These are phyloP conservation scores for Episyrphus balteatus DNA, from an alignment of 1,140 invertebrate genomes.

Conservation along the genomic window DNA sequence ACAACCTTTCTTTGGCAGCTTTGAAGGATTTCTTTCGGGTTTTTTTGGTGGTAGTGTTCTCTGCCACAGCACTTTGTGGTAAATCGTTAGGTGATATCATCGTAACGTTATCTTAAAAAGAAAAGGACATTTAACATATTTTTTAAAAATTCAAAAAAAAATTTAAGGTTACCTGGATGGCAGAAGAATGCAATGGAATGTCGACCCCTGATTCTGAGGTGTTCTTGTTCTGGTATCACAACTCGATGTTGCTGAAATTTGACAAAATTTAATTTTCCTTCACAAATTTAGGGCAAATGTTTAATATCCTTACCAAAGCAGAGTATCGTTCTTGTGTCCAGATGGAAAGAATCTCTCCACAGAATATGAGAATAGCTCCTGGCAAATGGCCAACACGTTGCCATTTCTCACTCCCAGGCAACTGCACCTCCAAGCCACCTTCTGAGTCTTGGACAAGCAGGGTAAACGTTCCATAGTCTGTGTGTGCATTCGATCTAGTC, in stretches of 20 bases:
- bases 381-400: slow-evolving; percentile 63
- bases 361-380: slow-evolving; percentile 65
- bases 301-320: slow-evolving; percentile 49
- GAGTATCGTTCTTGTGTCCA: slow-evolving; percentile 63
- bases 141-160: background rate
- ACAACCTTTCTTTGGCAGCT: slow-evolving; percentile 33
- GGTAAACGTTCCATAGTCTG: slow-evolving; percentile 64
- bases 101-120: slow-evolving; percentile 37
- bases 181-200: slow-evolving; percentile 68
- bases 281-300: background rate
- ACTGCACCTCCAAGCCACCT: slow-evolving; percentile 47
- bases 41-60: slow-evolving; percentile 37
- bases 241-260: slow-evolving; percentile 54
- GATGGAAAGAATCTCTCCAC: slow-evolving; percentile 61
- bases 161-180: slow-evolving; percentile 49
- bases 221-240: slow-evolving; percentile 51
- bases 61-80: slow-evolving; percentile 30
- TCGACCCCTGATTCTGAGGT: slow-evolving; percentile 45
- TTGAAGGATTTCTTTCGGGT: slow-evolving; percentile 39
- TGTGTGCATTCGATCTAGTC: slow-evolving; percentile 56
- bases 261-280: background rate
- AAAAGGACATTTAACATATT: background rate
- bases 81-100: slow-evolving; percentile 42
- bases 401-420: slow-evolving; percentile 56
- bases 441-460: slow-evolving; percentile 60